phyloP scores from a whole-genome alignment of 2,797 vertebrate species.

The Glyptemys insculpta region DNA sequence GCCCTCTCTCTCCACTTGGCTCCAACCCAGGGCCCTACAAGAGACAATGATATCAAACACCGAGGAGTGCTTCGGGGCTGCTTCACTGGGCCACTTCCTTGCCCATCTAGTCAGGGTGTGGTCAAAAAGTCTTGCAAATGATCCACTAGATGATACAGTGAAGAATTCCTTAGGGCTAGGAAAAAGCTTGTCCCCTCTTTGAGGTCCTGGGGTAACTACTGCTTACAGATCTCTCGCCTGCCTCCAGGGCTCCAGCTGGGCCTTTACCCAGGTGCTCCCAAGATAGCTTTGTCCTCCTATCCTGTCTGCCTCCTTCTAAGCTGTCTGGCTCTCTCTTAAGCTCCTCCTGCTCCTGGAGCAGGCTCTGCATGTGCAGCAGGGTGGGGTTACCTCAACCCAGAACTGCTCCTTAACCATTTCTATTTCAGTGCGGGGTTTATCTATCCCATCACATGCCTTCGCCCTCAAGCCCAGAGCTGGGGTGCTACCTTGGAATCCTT shows the following conservation, averaged over 20 bases:
- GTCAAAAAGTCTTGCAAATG: neutral
- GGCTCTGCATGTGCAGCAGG: neutral
- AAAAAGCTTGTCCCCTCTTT: neutral
- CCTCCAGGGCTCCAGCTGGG: neutral
- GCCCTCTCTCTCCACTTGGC: no score
- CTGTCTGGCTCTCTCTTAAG: neutral
- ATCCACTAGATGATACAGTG: neutral
- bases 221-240: neutral
- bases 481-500: neutral
- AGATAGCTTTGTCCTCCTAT: neutral
- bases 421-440: neutral
- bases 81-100: no score
- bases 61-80: no score
- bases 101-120: no score
- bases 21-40: no score
- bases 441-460: neutral
- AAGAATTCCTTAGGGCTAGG: neutral
- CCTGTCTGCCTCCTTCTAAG: neutral
- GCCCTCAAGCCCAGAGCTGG: neutral
- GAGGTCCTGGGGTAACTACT: neutral
- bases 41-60: no score
- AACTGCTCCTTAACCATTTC: neutral
- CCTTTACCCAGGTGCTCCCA: neutral
- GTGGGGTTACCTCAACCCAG: neutral
- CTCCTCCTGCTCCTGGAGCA: neutral